Evolutionary conservation across 2,888 invertebrate genomes (phyloP).

Genomic region (Leucania comma): DNA sequence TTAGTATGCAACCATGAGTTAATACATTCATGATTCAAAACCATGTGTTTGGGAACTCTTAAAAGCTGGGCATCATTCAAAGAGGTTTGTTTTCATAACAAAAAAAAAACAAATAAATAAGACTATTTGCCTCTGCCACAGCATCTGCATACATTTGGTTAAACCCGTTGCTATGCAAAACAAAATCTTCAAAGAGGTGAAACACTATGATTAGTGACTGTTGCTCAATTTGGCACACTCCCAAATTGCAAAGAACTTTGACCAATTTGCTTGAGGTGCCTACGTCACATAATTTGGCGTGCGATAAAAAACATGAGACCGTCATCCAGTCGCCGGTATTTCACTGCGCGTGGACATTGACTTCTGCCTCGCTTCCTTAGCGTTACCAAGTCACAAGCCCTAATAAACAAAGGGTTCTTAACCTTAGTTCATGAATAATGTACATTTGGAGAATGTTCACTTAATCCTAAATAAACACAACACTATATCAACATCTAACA

Average conservation of each 20-base stretch:
- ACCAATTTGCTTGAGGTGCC: conserved; percentile 69
- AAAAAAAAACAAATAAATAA: background rate
- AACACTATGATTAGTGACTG: conserved; percentile 68
- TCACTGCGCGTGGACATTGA: conserved; percentile 50
- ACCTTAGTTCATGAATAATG: conserved; percentile 36
- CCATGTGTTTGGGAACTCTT: conserved; percentile 3
- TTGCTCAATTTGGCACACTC: conserved; percentile 70
- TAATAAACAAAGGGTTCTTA: conserved; percentile 36
- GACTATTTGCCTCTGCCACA: conserved; percentile 1
- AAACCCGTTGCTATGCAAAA: conserved; percentile 47
- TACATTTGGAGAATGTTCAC: conserved; percentile 12
- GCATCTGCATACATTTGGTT: conserved; percentile 33
- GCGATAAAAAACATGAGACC: conserved; percentile 47
- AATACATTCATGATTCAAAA: conserved; percentile 10
- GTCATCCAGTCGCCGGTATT: conserved; percentile 48
- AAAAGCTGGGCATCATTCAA: conserved; percentile 1
- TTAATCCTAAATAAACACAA: conserved; percentile 16
- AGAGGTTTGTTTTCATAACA: conserved; percentile 27
- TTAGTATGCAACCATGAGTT: background rate
- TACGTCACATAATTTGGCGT: conserved; percentile 61
- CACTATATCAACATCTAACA: conserved; percentile 7
- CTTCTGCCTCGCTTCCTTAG: conserved; percentile 39
- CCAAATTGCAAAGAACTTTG: conserved; percentile 75
- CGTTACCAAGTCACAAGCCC: conserved; percentile 16
- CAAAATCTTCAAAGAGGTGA: conserved; percentile 57